Evolutionary conservation across 2,888 invertebrate species (phyloP), one percentile per base, ranked within the genome.

Genomic region (Auanema sp.): DNA sequence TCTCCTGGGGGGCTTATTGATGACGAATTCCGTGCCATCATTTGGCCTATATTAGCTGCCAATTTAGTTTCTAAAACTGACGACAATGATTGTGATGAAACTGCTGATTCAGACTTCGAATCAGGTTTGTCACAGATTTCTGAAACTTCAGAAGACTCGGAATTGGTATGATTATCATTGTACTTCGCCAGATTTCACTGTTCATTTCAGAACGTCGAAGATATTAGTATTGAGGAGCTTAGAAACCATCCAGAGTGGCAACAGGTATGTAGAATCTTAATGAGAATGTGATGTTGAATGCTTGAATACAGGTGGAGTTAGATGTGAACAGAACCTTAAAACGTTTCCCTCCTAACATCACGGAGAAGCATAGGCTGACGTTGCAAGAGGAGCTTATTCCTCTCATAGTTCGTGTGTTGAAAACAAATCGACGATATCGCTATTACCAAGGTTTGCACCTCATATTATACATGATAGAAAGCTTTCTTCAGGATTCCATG

Each of bases 241-340:
- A 72, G 69, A 52, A 25, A 43, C 8, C 80, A 80, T 66, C 54
- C 66, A 33, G 83, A 83, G 60, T 83, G 82, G 79, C 64, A 73
- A 54, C 83, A 83, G 64, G 73, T 62, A 24, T 16, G 40, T 21
- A n/a, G 6, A 12, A 14, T 18, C 8, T 42, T 3, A 33, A 33
- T 33, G n/a, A 33, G 33, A 33, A 5, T 33, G 33, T 5, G 8
- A 33, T 33, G n/a, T n/a, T n/a, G 8, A 33, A 33, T 5, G 3
- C 44, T 43, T 61, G 3, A 14, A 16, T 64, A 58, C 52, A 69
- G 66, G 81, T 83, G 14, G 78, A 80, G 55, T 59, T 84, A 62
- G 83, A 83, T 64, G 83, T 84, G 8, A 66, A 77, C 49, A 64
- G 83, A 25, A 82, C 83, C 4, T 66, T 83, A 24, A 77, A 82